Evolutionary conservation across 2,797 vertebrate species (phyloP).

Genomic region (Epinephelus malabaricus): DNA sequence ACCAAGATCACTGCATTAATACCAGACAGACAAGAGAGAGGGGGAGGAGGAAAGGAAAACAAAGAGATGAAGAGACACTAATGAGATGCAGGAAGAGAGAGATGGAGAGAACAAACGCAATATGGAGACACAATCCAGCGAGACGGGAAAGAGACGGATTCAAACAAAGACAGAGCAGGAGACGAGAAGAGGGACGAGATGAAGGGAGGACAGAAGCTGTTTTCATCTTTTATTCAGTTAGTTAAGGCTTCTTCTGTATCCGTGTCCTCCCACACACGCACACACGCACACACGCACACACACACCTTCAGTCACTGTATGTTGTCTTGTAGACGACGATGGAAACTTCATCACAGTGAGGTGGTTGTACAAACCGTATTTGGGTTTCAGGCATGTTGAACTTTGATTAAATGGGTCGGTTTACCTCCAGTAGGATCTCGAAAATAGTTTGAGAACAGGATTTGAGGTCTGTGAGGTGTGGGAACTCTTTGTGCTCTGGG

Average conservation of each 20-base stretch:
- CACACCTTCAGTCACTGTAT: conserved; percentile 8
- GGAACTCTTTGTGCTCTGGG: background rate
- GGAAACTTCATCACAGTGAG: background rate
- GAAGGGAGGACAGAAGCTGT: conserved; percentile 57
- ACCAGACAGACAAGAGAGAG: conserved; percentile 45
- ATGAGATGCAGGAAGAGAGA: conserved; percentile 49
- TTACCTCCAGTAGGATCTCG: background rate
- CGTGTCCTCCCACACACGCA: conserved; percentile 50
- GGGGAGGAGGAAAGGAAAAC: conserved; percentile 25
- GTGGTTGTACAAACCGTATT: background rate
- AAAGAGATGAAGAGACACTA: conserved; percentile 34
- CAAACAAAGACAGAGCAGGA: conserved; percentile 48
- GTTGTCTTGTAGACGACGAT: conserved; percentile 1
- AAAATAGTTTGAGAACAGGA: background rate
- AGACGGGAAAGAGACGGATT: conserved; percentile 44
- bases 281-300: background rate
- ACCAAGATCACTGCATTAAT: conserved; percentile 48
- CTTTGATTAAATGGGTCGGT: conserved; percentile 9
- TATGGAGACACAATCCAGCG: conserved; percentile 27
- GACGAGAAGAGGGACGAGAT: conserved; percentile 47
- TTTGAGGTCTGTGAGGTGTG: background rate
- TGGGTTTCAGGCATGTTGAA: background rate
- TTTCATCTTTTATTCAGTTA: conserved; percentile 75
- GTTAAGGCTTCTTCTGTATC: conserved; percentile 45
- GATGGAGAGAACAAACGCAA: conserved; percentile 36